A percentile compares a stretch with the other conserved stretches of the same genome.
These are phyloP conservation scores for Ellobium chinense DNA, from an alignment of 2,888 invertebrate species.

Conservation along the genomic window DNA sequence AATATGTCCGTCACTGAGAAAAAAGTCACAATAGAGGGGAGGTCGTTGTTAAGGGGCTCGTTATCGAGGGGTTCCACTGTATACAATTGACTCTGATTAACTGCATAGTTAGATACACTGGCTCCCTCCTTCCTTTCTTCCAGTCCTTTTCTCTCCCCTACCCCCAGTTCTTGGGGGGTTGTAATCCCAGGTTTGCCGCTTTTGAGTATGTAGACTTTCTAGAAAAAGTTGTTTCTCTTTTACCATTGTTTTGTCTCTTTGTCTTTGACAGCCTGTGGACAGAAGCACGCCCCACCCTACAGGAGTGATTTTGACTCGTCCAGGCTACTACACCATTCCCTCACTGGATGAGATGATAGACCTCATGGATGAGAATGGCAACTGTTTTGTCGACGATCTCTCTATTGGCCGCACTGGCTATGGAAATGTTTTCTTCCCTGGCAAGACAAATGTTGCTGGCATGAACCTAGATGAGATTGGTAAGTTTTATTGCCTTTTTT, in stretches of 20 bases:
- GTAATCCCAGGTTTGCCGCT: too few relatives aligned
- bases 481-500: conserved; percentile 77
- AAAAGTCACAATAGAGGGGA: too few relatives aligned
- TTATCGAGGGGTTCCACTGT: too few relatives aligned
- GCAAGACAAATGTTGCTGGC: conserved; percentile 90
- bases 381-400: conserved; percentile 91
- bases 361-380: conserved; percentile 85
- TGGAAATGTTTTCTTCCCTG: conserved; percentile 92
- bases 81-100: too few relatives aligned
- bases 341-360: conserved; percentile 87
- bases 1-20: too few relatives aligned
- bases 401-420: conserved; percentile 93
- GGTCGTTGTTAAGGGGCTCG: too few relatives aligned
- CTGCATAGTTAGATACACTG: too few relatives aligned
- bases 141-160: too few relatives aligned
- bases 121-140: too few relatives aligned
- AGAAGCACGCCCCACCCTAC: conserved; percentile 81
- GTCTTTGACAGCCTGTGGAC: conserved; percentile 53
- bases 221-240: too few relatives aligned
- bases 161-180: too few relatives aligned
- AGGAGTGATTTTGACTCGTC: conserved; percentile 87
- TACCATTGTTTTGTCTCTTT: neutral
- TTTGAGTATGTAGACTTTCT: too few relatives aligned
- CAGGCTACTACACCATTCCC: conserved; percentile 96
- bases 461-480: conserved; percentile 92